A percentile compares a stretch with the other conserved stretches of the same genome.
These are phyloP conservation scores for Sardinella longiceps DNA, from an alignment of 2,797 vertebrate genomes.

Conservation along the genomic window DNA sequence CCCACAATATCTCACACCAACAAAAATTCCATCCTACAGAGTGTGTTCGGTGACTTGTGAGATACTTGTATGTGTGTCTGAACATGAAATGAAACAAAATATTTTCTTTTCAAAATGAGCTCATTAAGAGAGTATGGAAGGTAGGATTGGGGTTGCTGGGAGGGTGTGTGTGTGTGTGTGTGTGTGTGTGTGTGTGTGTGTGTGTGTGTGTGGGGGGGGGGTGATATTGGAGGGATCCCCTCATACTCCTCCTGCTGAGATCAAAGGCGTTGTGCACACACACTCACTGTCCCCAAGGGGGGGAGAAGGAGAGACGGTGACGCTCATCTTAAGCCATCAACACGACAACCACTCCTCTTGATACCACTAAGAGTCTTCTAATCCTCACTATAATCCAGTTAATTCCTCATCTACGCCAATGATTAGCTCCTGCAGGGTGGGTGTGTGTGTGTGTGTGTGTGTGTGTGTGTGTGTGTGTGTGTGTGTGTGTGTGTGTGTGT, in stretches of 20 bases:
- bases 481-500: no score
- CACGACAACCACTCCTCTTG: neutral
- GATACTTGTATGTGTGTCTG: no score
- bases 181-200: no score
- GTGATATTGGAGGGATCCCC: neutral
- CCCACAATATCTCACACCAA: no score
- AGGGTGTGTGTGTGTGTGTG: no score
- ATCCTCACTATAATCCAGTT: neutral
- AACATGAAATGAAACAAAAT: neutral
- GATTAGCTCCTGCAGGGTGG: neutral
- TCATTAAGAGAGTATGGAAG: neutral
- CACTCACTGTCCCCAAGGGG: neutral
- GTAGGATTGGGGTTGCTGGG: neutral
- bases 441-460: no score
- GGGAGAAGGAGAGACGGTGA: neutral
- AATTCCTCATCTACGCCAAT: neutral
- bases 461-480: no score
- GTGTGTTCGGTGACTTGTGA: no score
- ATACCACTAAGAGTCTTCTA: constrained; percentile 2
- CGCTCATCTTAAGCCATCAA: neutral
- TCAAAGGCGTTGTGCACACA: neutral
- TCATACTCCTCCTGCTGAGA: neutral
- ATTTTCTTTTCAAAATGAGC: neutral
- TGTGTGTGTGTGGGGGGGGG: no score
- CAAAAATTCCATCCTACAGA: no score